Base-by-base conservation (phyloP, 2,113 vertebrate species). In the Thomomys bottae region DNA sequence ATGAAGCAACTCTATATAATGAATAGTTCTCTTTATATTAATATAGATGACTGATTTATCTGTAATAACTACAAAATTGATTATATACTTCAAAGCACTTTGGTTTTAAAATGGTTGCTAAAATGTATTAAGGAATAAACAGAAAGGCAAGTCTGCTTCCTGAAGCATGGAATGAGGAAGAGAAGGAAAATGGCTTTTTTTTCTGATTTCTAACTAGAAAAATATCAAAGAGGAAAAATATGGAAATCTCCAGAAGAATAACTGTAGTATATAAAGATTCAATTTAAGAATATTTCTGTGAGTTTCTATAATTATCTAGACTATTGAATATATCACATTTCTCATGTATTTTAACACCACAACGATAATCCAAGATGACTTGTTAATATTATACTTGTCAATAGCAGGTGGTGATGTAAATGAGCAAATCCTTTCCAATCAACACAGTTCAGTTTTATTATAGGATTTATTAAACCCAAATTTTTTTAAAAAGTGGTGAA, bases 401-500 rank as follows among this genome's bases (percentile, higher is more conserved):
- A 66, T 8, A 84, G 66, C 10, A 45, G 49, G 61, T 71, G 86
- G 61, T 57, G 45, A 89, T 70, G 59, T 30, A 81, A 92, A 81
- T 49, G 76, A 95, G 26, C 40, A 76, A 90, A 64, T 77, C 38
- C 40, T 75, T 91, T 45, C 67, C n/a, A 71, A 63, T 40, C 59
- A 84, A 82, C 49, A 34, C 17, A 64, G 59, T 59, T 92, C 66
- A 28, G 28, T 26, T 95, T 94, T 95, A 96, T 87, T 71, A 72
- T 6, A 80, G 77, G 49, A 86, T 90, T 95, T 88, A 83, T 92
- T 24, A 84, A 97, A 83, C 73, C 63, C 93, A 95, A 94, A 57
- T 94, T n/a, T n/a, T n/a, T n/a, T n/a, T n/a, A 95, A 92, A 95
- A 93, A 84, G 67, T 92, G 88, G 90, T 94, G 86, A 76, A 76